Percentiles rank a stretch among this genome's conserved stretches.
Evolutionary conservation across 2,797 vertebrate species (phyloP).

Genomic region (Coracias cyanogaster): DNA sequence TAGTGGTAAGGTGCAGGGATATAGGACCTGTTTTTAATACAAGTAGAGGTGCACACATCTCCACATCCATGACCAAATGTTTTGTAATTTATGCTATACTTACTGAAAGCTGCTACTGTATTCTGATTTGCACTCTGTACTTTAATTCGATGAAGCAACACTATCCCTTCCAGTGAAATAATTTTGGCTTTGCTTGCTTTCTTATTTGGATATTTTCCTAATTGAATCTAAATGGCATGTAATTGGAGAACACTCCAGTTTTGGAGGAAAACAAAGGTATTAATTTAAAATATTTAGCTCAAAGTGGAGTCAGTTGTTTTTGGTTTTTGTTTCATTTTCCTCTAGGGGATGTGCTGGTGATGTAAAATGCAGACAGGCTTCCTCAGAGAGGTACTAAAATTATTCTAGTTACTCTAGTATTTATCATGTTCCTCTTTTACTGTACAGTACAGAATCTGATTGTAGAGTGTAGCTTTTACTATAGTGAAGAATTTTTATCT

Average conservation of each 20-base stretch:
- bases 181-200: background rate
- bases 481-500: background rate
- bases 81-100: background rate
- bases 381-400: background rate
- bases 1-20: background rate
- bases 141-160: background rate
- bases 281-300: background rate
- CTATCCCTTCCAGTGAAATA: background rate
- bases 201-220: background rate
- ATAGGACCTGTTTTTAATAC: background rate
- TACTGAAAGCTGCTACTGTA: background rate
- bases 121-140: background rate
- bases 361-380: background rate
- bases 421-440: background rate
- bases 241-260: background rate
- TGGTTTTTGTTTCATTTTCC: background rate
- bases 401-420: background rate
- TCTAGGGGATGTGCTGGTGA: background rate
- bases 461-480: background rate
- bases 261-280: background rate
- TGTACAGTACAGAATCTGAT: background rate
- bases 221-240: background rate
- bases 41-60: fast-evolving
- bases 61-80: background rate
- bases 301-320: background rate